phyloP scores from a whole-genome alignment of 2,113 vertebrate genomes.

The Psephotus haematonotus region DNA sequence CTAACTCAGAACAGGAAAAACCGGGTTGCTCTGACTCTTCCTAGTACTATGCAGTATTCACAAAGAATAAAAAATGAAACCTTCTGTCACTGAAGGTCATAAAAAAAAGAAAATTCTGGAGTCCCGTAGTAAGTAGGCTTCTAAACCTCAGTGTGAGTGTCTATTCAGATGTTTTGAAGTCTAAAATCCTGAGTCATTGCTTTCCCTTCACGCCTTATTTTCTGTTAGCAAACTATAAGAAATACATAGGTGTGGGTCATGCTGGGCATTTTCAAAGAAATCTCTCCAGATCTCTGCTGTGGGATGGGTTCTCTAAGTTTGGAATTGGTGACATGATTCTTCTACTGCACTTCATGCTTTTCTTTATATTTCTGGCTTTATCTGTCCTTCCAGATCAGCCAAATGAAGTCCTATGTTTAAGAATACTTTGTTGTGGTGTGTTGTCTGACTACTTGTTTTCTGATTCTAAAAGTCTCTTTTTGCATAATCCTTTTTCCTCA shows the following conservation, averaged over 20 bases:
- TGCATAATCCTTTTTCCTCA: constrained; percentile 18
- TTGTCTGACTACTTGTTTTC: not conserved
- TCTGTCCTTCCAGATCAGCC: not conserved
- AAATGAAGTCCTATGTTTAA: not conserved
- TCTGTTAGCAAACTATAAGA: not conserved
- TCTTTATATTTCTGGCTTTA: not conserved
- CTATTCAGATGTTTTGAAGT: not conserved
- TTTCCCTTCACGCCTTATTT: not conserved
- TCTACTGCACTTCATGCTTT: not conserved
- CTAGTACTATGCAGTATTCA: not conserved
- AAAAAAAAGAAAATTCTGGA: not conserved
- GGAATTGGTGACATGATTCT: not conserved
- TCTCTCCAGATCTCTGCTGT: not conserved
- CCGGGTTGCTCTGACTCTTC: not conserved
- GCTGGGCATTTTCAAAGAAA: not conserved
- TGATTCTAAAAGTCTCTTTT: not conserved
- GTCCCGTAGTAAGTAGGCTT: not conserved
- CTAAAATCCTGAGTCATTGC: not conserved
- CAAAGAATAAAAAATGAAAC: not conserved
- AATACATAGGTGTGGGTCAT: not conserved
- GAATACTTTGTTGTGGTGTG: not conserved
- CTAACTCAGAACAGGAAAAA: not conserved
- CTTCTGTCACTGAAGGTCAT: not conserved
- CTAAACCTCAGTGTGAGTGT: not conserved
- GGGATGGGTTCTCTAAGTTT: not conserved